Conservation (phyloP, 2,113 vertebrate genomes). For the Lampris megalopsis region DNA sequence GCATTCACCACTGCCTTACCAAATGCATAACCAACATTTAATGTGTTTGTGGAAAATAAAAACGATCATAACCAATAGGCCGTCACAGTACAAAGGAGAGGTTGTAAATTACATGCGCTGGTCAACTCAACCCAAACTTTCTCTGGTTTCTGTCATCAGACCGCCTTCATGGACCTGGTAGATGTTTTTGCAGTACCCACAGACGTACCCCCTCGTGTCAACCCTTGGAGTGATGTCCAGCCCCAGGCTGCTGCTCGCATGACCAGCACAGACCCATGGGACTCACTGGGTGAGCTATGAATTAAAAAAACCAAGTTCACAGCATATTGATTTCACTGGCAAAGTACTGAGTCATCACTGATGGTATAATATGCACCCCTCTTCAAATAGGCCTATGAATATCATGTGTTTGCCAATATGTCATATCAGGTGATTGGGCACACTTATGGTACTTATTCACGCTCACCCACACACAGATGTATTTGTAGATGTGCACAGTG, state of each 20-base stretch:
- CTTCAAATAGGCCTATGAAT: background rate
- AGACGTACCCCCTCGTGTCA: conserved; percentile 65
- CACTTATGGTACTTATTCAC: background rate
- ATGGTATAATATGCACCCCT: background rate
- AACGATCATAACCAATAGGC: too few species aligned
- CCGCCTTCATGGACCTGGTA: conserved; percentile 92
- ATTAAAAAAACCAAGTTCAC: background rate
- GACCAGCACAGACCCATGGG: conserved; percentile 74
- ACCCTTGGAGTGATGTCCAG: conserved; percentile 63
- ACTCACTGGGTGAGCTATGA: conserved; percentile 76
- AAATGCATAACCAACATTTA: background rate
- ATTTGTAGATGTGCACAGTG: background rate
- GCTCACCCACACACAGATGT: background rate
- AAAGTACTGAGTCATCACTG: background rate
- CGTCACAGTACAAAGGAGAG: background rate
- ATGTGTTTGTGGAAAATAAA: too few species aligned
- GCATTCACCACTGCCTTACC: background rate
- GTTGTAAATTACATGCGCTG: background rate
- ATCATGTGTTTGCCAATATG: background rate
- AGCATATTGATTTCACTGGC: background rate
- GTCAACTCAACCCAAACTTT: background rate
- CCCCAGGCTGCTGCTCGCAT: conserved; percentile 49
- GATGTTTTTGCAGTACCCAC: conserved; percentile 88
- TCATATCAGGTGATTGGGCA: background rate
- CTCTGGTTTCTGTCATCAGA: conserved; percentile 79